These are phyloP conservation scores for Nothobranchius furzeri DNA, from an alignment of 2,113 vertebrate species.

Conservation along the genomic window DNA sequence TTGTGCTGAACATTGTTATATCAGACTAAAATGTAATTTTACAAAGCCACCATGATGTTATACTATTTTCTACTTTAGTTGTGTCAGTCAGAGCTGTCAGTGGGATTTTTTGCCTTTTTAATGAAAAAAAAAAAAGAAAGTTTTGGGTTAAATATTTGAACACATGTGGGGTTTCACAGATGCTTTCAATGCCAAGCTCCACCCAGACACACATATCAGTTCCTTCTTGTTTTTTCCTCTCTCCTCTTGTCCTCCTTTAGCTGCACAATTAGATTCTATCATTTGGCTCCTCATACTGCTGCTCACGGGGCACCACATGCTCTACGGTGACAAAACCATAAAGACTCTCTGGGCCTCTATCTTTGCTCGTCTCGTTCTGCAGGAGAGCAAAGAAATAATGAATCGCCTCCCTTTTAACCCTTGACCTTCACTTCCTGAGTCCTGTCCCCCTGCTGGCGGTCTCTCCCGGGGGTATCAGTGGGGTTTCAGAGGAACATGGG, in stretches of 20 bases:
- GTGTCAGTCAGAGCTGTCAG: not conserved
- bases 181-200: slow-evolving; percentile 17
- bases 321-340: slow-evolving; percentile 2
- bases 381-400: slow-evolving; percentile 45
- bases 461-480: slow-evolving; percentile 5
- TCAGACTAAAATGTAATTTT: too few relatives aligned
- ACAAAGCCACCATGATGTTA: too few relatives aligned
- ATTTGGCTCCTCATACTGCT: slow-evolving; percentile 47
- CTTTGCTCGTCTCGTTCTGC: not conserved
- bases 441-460: slow-evolving; percentile 11
- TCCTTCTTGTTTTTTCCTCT: slow-evolving; percentile 20
- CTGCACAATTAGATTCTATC: slow-evolving; percentile 55
- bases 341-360: slow-evolving; percentile 6
- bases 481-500: slow-evolving; percentile 11
- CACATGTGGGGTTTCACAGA: slow-evolving; percentile 7
- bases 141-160: slow-evolving; percentile 3
- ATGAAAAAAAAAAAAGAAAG: too few relatives aligned
- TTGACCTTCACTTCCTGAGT: slow-evolving; percentile 70
- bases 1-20: too few relatives aligned
- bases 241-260: slow-evolving; percentile 16
- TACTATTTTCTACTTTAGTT: too few relatives aligned
- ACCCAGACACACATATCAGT: slow-evolving; percentile 6
- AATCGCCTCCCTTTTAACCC: slow-evolving; percentile 57
- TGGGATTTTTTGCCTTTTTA: slow-evolving; percentile 1
- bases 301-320: slow-evolving; percentile 65